Conservation (phyloP, 1,140 invertebrate species). For the Galendromus occidentalis region DNA sequence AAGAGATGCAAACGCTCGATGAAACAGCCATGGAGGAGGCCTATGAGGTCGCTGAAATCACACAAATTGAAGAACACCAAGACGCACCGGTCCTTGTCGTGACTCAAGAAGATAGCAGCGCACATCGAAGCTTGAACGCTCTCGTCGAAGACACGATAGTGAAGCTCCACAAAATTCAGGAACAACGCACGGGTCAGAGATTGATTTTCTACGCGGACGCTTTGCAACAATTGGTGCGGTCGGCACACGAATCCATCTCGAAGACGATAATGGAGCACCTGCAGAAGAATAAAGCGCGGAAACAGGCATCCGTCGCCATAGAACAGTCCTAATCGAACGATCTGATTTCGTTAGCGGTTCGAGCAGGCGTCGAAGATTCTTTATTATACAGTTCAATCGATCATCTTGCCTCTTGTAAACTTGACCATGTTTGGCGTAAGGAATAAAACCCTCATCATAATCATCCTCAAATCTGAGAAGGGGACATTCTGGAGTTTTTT, state of each 20-base stretch:
- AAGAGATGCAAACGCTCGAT: not conserved
- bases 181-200: not conserved
- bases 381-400: no score
- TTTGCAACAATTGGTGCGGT: not conserved
- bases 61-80: not conserved
- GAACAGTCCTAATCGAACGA: no score
- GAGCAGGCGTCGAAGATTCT: no score
- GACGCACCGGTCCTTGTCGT: not conserved
- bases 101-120: not conserved
- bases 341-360: no score
- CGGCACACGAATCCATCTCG: not conserved
- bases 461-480: no score
- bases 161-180: slow-evolving; percentile 3
- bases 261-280: slow-evolving; percentile 9
- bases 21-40: not conserved
- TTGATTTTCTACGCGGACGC: slow-evolving; percentile 2
- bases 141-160: not conserved
- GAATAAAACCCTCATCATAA: no score
- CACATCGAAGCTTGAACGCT: slow-evolving; percentile 5
- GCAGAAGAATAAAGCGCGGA: not conserved
- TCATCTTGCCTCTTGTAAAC: no score
- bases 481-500: no score
- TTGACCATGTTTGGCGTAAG: no score
- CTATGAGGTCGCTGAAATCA: not conserved
- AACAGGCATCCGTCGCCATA: not conserved